Evolutionary conservation across 1,140 invertebrate species (phyloP).

Genomic region (Acyrthosiphon pisum): DNA sequence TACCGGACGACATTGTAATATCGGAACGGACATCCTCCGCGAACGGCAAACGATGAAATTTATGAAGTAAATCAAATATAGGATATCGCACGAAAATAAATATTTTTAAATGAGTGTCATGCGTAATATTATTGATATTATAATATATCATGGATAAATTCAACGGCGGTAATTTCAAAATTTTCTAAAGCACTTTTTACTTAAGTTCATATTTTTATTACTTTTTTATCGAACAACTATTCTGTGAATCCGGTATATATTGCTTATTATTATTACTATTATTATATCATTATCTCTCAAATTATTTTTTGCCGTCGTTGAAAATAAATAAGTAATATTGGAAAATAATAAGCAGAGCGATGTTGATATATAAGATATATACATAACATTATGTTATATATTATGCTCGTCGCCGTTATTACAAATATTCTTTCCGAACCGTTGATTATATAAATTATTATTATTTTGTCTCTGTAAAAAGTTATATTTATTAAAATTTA

Average conservation of each 20-base stretch:
- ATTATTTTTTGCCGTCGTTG: neutral
- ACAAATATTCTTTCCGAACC: neutral
- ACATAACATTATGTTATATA: too few species aligned
- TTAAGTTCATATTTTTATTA: neutral
- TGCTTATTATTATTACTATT: neutral
- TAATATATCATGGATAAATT: neutral
- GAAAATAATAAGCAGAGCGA: neutral
- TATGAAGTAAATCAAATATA: too few species aligned
- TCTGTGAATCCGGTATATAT: neutral
- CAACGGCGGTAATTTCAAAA: neutral
- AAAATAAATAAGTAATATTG: neutral
- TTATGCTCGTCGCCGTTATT: too few species aligned
- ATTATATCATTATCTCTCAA: neutral
- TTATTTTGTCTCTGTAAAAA: neutral
- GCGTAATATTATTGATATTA: too few species aligned
- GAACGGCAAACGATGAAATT: too few species aligned
- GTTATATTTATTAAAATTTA: neutral
- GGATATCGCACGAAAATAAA: too few species aligned
- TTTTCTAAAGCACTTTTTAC: neutral
- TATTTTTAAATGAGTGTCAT: too few species aligned
- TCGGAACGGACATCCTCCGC: neutral
- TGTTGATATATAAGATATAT: neutral
- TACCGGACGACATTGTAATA: neutral
- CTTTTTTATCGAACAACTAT: neutral
- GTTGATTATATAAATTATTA: neutral